phyloP scores from a whole-genome alignment of 2,888 invertebrate genomes.

The Acanthopleura granulata region DNA sequence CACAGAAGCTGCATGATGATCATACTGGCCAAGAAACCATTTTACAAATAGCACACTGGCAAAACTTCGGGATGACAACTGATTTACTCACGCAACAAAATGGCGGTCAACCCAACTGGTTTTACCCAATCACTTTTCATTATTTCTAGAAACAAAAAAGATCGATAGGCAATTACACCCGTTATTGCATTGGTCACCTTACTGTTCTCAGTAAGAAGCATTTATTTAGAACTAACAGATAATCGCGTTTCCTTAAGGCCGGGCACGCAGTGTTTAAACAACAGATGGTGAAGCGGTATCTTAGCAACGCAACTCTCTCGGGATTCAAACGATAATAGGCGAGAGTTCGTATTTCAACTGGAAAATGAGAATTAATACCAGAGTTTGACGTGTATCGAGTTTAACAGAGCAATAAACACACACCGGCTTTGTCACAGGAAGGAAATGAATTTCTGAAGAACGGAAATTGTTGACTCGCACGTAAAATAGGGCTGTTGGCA shows the following conservation, averaged over 20 bases:
- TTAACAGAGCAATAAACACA: constrained; percentile 8
- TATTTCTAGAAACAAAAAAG: background rate
- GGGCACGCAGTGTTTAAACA: background rate
- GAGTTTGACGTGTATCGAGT: constrained; percentile 11
- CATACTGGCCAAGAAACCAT: too few relatives aligned
- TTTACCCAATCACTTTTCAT: too few relatives aligned
- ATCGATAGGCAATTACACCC: background rate
- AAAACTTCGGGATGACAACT: too few relatives aligned
- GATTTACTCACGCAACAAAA: too few relatives aligned
- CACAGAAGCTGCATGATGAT: too few relatives aligned
- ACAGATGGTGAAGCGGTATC: constrained; percentile 1
- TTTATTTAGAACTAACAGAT: background rate
- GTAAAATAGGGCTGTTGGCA: constrained; percentile 3
- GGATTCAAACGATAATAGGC: background rate
- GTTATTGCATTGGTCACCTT: background rate
- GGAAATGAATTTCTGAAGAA: constrained; percentile 17
- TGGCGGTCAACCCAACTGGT: too few relatives aligned
- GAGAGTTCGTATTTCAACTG: constrained; percentile 13
- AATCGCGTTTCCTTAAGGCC: background rate
- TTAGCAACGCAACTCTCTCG: constrained; percentile 7
- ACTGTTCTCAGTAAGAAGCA: background rate
- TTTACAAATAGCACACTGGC: too few relatives aligned
- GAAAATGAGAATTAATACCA: background rate
- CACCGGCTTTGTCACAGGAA: background rate
- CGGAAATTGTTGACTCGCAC: constrained; percentile 18